phyloP scores from a whole-genome alignment of 2,113 vertebrate species.

The Tapirus terrestris region DNA sequence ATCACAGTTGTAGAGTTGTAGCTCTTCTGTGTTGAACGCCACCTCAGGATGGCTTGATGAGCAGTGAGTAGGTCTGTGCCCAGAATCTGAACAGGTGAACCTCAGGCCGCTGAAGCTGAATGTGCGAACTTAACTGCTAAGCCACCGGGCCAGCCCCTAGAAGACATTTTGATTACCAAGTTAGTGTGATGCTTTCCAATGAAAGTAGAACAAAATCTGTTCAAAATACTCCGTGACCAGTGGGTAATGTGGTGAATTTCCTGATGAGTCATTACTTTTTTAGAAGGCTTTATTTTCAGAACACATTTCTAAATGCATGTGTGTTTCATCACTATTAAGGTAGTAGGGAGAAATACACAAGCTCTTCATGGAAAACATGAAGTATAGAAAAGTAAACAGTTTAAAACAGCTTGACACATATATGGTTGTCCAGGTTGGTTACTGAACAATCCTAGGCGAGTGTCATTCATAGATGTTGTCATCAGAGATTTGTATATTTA shows the following conservation, averaged over 20 bases:
- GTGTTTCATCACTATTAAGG: not conserved
- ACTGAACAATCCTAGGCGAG: not conserved
- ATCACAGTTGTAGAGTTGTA: too few relatives aligned
- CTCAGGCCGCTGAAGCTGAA: too few relatives aligned
- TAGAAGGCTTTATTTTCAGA: not conserved
- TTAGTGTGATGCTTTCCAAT: not conserved
- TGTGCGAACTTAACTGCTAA: too few relatives aligned
- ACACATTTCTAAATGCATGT: not conserved
- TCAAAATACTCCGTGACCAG: not conserved
- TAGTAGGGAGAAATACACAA: not conserved
- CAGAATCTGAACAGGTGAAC: too few relatives aligned
- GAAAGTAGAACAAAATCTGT: not conserved
- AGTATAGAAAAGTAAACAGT: not conserved
- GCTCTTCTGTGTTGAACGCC: too few relatives aligned
- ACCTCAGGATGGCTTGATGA: too few relatives aligned
- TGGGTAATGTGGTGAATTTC: not conserved
- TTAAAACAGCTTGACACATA: not conserved
- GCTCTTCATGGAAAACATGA: not conserved
- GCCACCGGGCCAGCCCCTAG: not conserved
- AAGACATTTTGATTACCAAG: slow-evolving; percentile 5
- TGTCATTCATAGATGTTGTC: not conserved
- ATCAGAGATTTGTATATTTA: not conserved
- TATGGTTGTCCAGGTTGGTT: not conserved
- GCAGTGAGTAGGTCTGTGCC: too few relatives aligned
- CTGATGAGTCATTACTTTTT: not conserved